Evolutionary conservation across 2,797 vertebrate species (phyloP), one percentile per base, ranked within the genome.

Genomic region (Eupleurogrammus muticus): DNA sequence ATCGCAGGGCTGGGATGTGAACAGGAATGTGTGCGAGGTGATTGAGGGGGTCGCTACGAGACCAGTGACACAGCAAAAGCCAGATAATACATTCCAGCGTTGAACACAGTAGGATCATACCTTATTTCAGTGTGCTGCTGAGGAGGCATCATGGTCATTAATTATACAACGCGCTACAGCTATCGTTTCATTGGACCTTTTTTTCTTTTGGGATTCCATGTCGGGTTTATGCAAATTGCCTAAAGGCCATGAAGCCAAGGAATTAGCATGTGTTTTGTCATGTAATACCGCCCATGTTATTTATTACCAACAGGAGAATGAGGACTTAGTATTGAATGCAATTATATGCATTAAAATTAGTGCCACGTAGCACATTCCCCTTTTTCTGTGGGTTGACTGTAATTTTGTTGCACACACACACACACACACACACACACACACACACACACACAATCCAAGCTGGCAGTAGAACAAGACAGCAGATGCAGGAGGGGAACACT

Each of bases 401-500:
- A 23, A 57, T 66, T 46, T 16, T 61, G 13, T 65, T 32, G n/a
- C 24, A 68, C 12, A 42, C 21, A 28, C 11, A 10, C 2, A 50
- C 13, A 28, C 23, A 42, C 1, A 36, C n/a, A 48, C 23, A 36
- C 3, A 35, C 28, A 65, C 47, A 51, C 16, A 36, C 23, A 66
- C 17, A 47, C 35, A 66, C 28, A 74, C 49, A 66, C 1, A 20
- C 3, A 65, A 36, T 58, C 63, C 32, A 69, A 53, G 54, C 16
- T 9, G 21, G 36, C 16, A 36, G 40, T 16, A 20, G 58, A n/a
- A 54, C 62, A 16, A 12, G 32, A 11, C 28, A 6, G 48, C 1
- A 50, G 40, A 56, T 55, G 16, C 7, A 49, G 16, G 13, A 36
- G 5, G 13, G 38, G 14, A 10, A 42, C 38, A 42, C 38, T 28